Base-by-base conservation (phyloP, 1,140 invertebrate species). In the Acromyrmex charruanus region DNA sequence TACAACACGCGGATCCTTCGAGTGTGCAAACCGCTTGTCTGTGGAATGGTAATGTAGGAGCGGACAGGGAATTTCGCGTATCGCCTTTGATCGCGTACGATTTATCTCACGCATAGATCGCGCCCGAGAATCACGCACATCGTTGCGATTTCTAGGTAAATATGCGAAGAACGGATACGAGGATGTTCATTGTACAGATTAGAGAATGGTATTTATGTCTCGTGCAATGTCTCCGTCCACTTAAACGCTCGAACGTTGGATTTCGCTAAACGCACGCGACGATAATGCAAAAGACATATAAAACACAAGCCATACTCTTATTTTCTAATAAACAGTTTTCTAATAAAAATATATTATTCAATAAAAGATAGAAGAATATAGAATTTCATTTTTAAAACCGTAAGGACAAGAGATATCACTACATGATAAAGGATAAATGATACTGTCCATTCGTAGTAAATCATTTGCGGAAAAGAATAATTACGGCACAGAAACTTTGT, bases 61-160 rank as follows among this genome's bases (percentile, higher is more conserved):
- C 69, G 55, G 25, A 39, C 35, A 61, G 80, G 55, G 39, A 84
- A 63, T 84, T 84, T 84, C 80, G 80, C 80, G 80, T 84, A 74
- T 84, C 80, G 69, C 28, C 68, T 82, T 61, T 21, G 69, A 84
- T 84, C 80, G n/a, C 31, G 69, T 28, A 74, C 69, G 21, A 74
- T 84, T 84, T 74, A 84, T 84, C 80, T 84, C 80, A 84, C 80
- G 69, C 80, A 35, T 61, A 84, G 55, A 84, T 84, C 80, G 80
- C 35, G 25, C 28, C 39, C 69, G 68, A 31, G 68, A 84, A 39
- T 59, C 80, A 84, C 80, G 80, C 80, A 63, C 80, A 28, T 14
- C 80, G 80, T 10, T 65, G 53, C 79, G 80, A 84, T 84, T 84
- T 84, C 80, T 84, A 84, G 25, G 69, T 74, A 84, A 84, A 84